These are phyloP conservation scores for Echiichthys vipera DNA, from an alignment of 2,797 vertebrate genomes.

Conservation along the genomic window DNA sequence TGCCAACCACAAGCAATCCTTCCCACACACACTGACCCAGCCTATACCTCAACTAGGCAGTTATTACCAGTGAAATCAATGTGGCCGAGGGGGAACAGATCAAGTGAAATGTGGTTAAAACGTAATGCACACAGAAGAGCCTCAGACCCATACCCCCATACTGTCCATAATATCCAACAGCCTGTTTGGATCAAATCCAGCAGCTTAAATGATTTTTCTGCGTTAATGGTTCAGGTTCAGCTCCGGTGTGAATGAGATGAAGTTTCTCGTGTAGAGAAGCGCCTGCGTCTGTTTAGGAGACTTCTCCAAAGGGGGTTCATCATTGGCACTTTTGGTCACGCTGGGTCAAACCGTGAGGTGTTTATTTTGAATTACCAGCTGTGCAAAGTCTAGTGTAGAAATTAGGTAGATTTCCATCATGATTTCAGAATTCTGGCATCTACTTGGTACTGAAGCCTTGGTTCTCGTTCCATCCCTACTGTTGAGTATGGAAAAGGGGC, in stretches of 20 bases:
- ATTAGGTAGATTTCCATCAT: too few species aligned
- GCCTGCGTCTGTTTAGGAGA: not conserved
- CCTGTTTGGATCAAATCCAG: not conserved
- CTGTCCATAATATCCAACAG: not conserved
- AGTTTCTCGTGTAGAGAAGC: not conserved
- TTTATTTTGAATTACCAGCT: too few species aligned
- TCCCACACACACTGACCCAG: not conserved
- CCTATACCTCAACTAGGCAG: not conserved
- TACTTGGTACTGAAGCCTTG: too few species aligned
- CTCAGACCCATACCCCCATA: not conserved
- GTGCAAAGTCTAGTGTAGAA: too few species aligned
- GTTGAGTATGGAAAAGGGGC: too few species aligned
- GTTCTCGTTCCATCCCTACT: too few species aligned
- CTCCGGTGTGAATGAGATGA: not conserved
- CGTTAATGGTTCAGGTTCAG: not conserved
- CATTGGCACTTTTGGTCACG: too few species aligned
- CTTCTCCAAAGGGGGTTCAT: not conserved
- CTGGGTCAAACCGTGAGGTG: too few species aligned
- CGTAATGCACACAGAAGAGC: not conserved
- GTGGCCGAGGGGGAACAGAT: not conserved
- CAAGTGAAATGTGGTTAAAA: constrained; percentile 13
- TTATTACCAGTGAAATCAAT: constrained; percentile 6
- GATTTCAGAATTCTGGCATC: too few species aligned
- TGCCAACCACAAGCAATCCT: constrained; percentile 22
- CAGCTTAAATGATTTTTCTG: not conserved